Evolutionary conservation across 2,113 vertebrate species (phyloP).

Genomic region (Elanus axillaris): DNA sequence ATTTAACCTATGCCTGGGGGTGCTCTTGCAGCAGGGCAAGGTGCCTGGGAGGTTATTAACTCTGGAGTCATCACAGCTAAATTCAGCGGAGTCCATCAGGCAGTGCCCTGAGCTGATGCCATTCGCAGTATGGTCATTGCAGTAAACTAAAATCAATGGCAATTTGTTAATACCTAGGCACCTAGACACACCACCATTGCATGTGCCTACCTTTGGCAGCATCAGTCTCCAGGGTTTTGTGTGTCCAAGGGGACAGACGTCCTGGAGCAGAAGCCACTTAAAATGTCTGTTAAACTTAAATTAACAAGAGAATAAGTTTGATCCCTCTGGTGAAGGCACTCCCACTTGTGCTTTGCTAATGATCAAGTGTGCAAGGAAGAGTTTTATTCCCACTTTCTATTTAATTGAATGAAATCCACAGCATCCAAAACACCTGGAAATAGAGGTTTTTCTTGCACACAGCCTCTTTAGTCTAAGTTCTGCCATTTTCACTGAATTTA

Average conservation of each 20-base stretch:
- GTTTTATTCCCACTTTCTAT: neutral
- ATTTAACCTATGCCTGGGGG: neutral
- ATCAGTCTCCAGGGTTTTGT: neutral
- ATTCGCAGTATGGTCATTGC: fast-evolving
- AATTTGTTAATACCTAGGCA: neutral
- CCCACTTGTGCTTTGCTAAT: neutral
- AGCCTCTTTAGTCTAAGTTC: neutral
- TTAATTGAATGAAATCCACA: neutral
- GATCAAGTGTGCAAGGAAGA: neutral
- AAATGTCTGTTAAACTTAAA: neutral
- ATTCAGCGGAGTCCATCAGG: neutral
- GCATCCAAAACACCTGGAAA: neutral
- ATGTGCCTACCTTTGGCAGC: neutral
- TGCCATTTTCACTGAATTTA: neutral
- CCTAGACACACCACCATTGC: neutral
- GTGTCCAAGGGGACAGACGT: neutral
- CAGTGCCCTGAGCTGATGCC: neutral
- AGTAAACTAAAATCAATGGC: neutral
- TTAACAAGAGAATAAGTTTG: neutral
- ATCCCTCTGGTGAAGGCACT: neutral
- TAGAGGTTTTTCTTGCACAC: neutral
- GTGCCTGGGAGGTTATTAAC: neutral
- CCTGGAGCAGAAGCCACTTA: neutral
- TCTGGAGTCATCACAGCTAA: neutral
- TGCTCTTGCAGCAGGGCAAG: neutral